Conservation (phyloP, 2,888 invertebrate species). For the Gastrophysa polygoni region DNA sequence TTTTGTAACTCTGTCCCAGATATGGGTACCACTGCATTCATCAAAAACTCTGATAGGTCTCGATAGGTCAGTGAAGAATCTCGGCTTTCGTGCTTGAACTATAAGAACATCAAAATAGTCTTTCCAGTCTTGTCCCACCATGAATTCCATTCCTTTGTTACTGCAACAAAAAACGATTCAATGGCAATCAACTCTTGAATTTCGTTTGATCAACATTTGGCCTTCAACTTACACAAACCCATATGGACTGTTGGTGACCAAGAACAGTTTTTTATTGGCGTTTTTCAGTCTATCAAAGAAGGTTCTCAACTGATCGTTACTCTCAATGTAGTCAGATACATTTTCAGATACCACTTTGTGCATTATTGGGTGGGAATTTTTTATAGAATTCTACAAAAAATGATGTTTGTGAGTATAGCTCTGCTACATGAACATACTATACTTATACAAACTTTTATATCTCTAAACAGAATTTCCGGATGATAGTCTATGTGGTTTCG, state of each 20-base stretch:
- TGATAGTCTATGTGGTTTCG: conserved; percentile 90
- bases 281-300: conserved; percentile 78
- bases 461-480: conserved; percentile 93
- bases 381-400: conserved; percentile 76
- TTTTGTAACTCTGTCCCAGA: conserved; percentile 89
- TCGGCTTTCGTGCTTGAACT: conserved; percentile 93
- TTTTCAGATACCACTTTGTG: conserved; percentile 86
- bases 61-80: conserved; percentile 92
- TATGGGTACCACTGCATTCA: conserved; percentile 76
- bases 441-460: conserved; percentile 78
- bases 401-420: conserved; percentile 9
- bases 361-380: conserved; percentile 87
- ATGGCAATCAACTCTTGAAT: background rate
- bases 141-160: conserved; percentile 87
- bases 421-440: too few relatives aligned
- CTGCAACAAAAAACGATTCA: conserved; percentile 60
- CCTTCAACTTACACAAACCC: conserved; percentile 71
- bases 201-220: background rate
- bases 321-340: conserved; percentile 79
- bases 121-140: conserved; percentile 88
- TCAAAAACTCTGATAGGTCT: conserved; percentile 90
- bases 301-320: conserved; percentile 71
- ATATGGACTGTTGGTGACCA: conserved; percentile 96
- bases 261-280: conserved; percentile 85
- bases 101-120: conserved; percentile 93